phyloP scores from a whole-genome alignment of 2,888 invertebrate genomes.

The Plagodis dolabraria region DNA sequence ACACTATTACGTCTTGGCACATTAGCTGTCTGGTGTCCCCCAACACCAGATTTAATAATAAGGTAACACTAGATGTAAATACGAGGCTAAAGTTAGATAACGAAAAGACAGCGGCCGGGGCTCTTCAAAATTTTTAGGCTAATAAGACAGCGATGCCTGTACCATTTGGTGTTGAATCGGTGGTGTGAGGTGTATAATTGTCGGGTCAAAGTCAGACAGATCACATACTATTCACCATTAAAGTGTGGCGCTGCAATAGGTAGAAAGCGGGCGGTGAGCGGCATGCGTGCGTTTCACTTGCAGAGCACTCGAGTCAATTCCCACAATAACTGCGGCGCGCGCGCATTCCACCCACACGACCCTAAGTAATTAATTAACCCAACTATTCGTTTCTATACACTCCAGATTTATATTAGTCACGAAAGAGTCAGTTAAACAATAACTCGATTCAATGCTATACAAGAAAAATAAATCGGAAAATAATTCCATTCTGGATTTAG shows the following conservation, averaged over 20 bases:
- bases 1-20: conserved; percentile 45
- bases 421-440: too few relatives aligned
- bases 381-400: conserved; percentile 67
- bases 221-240: conserved; percentile 16
- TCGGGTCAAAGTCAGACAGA: neutral
- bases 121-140: conserved; percentile 16
- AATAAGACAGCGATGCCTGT: neutral
- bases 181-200: neutral
- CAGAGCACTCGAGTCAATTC: conserved; percentile 57
- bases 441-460: too few relatives aligned
- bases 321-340: conserved; percentile 60
- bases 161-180: neutral
- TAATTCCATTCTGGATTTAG: too few relatives aligned
- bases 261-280: conserved; percentile 51
- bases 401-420: conserved; percentile 53
- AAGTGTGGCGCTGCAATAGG: conserved; percentile 33
- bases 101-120: neutral
- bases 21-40: conserved; percentile 10
- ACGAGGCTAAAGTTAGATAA: conserved; percentile 15
- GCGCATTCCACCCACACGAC: conserved; percentile 67
- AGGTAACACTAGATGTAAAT: conserved; percentile 11
- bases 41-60: conserved; percentile 11
- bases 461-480: too few relatives aligned
- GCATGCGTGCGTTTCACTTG: conserved; percentile 54
- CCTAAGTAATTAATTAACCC: conserved; percentile 72